Evolutionary conservation across 2,888 invertebrate genomes (phyloP).

Genomic region (Cephus sareptanus): DNA sequence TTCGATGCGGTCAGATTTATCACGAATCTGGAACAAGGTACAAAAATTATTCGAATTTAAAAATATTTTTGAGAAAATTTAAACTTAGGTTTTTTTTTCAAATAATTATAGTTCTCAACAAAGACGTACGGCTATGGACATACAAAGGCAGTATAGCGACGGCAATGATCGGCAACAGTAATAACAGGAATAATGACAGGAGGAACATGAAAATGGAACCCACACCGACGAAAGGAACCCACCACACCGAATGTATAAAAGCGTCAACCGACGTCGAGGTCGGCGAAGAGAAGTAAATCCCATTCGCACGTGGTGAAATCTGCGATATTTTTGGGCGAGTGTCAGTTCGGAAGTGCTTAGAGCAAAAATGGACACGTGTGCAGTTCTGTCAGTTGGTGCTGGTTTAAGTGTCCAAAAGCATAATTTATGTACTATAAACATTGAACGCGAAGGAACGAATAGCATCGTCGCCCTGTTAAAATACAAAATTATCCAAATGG

Average conservation of each 20-base stretch:
- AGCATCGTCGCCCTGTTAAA: not conserved
- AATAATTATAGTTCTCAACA: not conserved
- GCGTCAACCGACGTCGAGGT: not conserved
- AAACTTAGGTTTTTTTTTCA: too few species aligned
- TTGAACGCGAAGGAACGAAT: not conserved
- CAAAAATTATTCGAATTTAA: constrained; percentile 5
- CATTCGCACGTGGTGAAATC: not conserved
- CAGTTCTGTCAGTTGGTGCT: not conserved
- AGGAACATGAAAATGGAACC: not conserved
- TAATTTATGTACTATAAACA: not conserved
- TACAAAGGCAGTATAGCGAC: not conserved
- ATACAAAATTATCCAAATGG: not conserved
- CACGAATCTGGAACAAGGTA: constrained; percentile 72
- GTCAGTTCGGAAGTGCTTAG: not conserved
- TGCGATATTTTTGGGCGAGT: not conserved
- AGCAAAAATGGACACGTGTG: not conserved
- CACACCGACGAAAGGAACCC: not conserved
- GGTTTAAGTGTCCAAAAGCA: not conserved
- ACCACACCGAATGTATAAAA: not conserved
- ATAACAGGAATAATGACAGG: not conserved
- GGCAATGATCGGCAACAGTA: not conserved
- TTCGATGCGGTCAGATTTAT: constrained; percentile 73
- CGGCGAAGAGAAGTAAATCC: not conserved
- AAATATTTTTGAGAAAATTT: too few species aligned
- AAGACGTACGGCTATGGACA: not conserved